Conservation (phyloP, 2,888 invertebrate species). For the Phragmatobia fuliginosa region DNA sequence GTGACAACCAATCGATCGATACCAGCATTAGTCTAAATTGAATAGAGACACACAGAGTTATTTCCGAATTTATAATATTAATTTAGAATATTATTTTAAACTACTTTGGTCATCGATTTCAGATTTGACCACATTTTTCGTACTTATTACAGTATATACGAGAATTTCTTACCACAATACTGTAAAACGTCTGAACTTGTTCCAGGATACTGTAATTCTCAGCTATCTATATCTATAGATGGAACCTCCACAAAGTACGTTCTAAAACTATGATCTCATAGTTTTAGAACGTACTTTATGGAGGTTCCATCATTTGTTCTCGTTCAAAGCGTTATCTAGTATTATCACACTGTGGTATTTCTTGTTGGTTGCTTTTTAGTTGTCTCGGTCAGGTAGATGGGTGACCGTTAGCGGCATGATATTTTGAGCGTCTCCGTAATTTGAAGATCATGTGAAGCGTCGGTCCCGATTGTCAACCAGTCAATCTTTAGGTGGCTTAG, state of each 20-base stretch:
- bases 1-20: too few species aligned
- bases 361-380: background rate
- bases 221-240: background rate
- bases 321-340: background rate
- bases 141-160: background rate
- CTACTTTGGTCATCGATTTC: too few species aligned
- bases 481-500: too few species aligned
- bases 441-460: too few species aligned
- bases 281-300: background rate
- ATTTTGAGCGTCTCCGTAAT: too few species aligned
- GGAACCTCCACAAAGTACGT: background rate
- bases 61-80: too few species aligned
- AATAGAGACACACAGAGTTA: too few species aligned
- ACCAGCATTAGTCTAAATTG: too few species aligned
- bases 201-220: constrained; percentile 1
- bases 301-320: background rate
- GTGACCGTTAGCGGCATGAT: too few species aligned
- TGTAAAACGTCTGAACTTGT: constrained; percentile 1
- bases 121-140: background rate
- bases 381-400: too few species aligned
- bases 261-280: background rate
- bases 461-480: too few species aligned
- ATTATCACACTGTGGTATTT: background rate
- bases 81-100: too few species aligned
- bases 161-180: background rate